Percentiles rank a stretch among this genome's conserved stretches.
These are phyloP conservation scores for Thymallus thymallus DNA, from an alignment of 2,113 vertebrate genomes.

Conservation along the genomic window DNA sequence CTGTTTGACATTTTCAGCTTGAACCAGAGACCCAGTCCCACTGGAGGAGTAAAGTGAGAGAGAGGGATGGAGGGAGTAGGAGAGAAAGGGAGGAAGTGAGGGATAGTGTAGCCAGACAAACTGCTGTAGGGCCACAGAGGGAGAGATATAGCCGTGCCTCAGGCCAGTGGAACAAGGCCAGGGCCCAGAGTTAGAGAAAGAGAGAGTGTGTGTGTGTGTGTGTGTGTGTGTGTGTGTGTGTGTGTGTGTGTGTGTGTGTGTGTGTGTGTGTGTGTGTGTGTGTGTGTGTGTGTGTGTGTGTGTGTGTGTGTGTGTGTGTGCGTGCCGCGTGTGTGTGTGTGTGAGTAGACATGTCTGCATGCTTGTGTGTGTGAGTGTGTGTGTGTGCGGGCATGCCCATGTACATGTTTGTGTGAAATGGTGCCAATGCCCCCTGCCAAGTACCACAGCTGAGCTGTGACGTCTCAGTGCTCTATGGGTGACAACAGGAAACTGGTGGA, in stretches of 20 bases:
- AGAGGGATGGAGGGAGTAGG: too few relatives aligned
- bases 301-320: not conserved
- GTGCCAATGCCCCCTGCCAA: slow-evolving; percentile 12
- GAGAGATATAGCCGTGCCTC: slow-evolving; percentile 47
- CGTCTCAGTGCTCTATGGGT: too few relatives aligned
- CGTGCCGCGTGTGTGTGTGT: not conserved
- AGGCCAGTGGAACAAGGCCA: slow-evolving; percentile 46
- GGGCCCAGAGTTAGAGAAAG: not conserved
- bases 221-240: too few relatives aligned
- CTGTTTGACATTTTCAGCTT: slow-evolving; percentile 59
- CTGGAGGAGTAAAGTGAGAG: not conserved
- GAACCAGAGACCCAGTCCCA: slow-evolving; percentile 37
- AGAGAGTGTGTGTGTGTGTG: not conserved
- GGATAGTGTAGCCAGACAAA: slow-evolving; percentile 21
- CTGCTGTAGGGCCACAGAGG: slow-evolving; percentile 41
- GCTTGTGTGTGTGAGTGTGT: not conserved
- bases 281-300: not conserved
- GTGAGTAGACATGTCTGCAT: not conserved
- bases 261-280: not conserved
- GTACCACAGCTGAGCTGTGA: too few relatives aligned
- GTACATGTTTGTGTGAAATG: slow-evolving; percentile 15
- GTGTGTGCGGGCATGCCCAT: not conserved
- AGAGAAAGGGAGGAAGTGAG: not conserved
- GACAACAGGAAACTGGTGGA: not conserved
- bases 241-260: not conserved